A percentile compares a stretch with the other conserved stretches of the same genome.
Conservation (phyloP, 23 tunicate genomes). For the Styela clava region DNA sequence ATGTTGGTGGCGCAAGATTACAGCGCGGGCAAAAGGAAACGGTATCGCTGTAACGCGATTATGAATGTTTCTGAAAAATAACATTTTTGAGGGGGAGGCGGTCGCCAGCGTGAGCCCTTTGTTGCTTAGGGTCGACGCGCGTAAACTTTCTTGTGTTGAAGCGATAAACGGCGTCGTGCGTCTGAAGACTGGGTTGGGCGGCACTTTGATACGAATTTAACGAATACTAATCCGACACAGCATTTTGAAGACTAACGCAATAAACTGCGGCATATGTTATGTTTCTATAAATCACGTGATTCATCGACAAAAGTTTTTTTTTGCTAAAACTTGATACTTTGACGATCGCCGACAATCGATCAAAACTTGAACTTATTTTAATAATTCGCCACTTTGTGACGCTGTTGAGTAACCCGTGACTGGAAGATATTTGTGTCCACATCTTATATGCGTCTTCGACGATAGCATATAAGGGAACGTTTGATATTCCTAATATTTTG, state of each 20-base stretch:
- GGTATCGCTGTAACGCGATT: slow-evolving; percentile 29
- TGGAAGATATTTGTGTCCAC: too few species aligned
- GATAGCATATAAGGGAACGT: too few species aligned
- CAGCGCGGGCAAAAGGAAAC: slow-evolving; percentile 1
- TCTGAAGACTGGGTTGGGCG: slow-evolving; percentile 27
- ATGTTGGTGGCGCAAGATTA: slow-evolving; percentile 27
- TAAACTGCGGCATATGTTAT: slow-evolving; percentile 13
- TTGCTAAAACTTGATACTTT: too few species aligned
- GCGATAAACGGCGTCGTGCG: slow-evolving; percentile 23
- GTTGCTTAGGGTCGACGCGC: slow-evolving; percentile 13
- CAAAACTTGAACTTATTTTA: too few species aligned
- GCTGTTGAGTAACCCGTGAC: too few species aligned
- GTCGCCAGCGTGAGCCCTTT: slow-evolving; percentile 30
- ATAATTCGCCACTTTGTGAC: too few species aligned
- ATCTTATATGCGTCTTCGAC: too few species aligned
- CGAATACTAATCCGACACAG: slow-evolving; percentile 26
- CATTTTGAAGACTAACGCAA: slow-evolving; percentile 8
- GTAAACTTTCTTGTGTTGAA: slow-evolving; percentile 17
- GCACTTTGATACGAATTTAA: slow-evolving; percentile 21
- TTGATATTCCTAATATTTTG: too few species aligned
- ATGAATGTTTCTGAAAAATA: slow-evolving; percentile 22
- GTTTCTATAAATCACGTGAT: neutral
- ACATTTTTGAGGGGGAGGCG: slow-evolving; percentile 15
- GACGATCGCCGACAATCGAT: too few species aligned
- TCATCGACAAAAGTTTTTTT: too few species aligned